Evolutionary conservation across 2,797 vertebrate species (phyloP).

Genomic region (Paguma larvata): DNA sequence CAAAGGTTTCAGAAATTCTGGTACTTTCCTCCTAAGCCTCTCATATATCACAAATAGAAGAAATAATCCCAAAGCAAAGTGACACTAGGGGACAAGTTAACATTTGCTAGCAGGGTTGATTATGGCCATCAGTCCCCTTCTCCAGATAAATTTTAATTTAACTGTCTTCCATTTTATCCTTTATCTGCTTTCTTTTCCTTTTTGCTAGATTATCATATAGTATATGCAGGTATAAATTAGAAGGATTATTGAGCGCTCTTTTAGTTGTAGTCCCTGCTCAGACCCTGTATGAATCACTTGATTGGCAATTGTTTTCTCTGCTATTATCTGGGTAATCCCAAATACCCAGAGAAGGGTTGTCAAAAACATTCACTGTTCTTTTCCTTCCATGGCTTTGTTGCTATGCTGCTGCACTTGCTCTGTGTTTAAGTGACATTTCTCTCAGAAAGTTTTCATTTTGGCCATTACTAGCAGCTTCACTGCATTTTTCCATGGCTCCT

Average conservation of each 20-base stretch:
- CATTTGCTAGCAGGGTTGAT: background rate
- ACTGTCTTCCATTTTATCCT: background rate
- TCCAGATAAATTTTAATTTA: constrained; percentile 22
- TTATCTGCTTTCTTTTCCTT: background rate
- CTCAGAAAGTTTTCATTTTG: background rate
- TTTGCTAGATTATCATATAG: background rate
- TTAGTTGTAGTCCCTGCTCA: background rate
- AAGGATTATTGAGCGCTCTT: background rate
- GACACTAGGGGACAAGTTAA: background rate
- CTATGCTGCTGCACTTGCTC: background rate
- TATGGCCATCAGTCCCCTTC: background rate
- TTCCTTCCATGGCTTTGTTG: background rate
- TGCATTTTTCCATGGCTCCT: background rate
- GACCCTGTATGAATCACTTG: background rate
- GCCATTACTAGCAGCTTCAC: background rate
- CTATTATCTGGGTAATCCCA: constrained; percentile 25
- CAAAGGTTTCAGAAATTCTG: background rate
- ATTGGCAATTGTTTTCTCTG: background rate
- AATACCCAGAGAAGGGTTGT: background rate
- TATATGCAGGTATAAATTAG: background rate
- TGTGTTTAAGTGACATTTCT: constrained; percentile 15
- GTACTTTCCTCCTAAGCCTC: background rate
- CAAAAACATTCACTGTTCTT: background rate
- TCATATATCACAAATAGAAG: background rate
- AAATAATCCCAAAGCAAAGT: background rate